phyloP scores from a whole-genome alignment of 2,113 vertebrate genomes.

The Lonchura striata region DNA sequence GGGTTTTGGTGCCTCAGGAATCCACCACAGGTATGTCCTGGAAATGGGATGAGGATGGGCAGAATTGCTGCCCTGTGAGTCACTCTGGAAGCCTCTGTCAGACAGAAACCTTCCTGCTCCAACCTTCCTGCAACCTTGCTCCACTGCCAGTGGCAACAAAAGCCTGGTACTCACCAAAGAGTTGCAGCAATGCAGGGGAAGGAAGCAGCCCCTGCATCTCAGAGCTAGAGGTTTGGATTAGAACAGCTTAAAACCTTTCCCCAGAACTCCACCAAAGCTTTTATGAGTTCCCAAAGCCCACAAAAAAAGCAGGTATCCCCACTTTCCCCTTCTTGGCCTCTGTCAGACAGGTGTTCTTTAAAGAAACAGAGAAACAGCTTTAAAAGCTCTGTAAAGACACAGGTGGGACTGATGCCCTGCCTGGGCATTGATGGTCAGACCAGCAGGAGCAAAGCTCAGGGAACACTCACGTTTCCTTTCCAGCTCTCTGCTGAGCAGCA shows the following conservation, averaged over 20 bases:
- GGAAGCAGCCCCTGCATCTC: not conserved
- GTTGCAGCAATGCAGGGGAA: not conserved
- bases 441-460: not conserved
- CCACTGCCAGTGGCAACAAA: rapidly evolving
- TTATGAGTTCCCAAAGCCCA: not conserved
- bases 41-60: not conserved
- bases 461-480: not conserved
- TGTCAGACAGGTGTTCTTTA: not conserved
- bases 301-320: not conserved
- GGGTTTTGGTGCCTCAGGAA: not conserved
- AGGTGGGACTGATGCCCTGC: not conserved
- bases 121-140: not conserved
- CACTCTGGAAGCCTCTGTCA: not conserved
- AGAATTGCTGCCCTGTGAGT: not conserved
- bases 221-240: not conserved
- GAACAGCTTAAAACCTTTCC: not conserved
- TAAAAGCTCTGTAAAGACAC: not conserved
- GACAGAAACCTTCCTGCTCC: not conserved
- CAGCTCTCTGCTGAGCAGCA: not conserved
- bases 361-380: too few species aligned
- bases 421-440: not conserved
- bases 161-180: rapidly evolving
- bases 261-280: not conserved
- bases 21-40: not conserved
- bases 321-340: not conserved